A percentile compares a stretch with the other conserved stretches of the same genome.
phyloP scores from a whole-genome alignment of 2,797 vertebrate genomes.

The Leucoraja ocellata region DNA sequence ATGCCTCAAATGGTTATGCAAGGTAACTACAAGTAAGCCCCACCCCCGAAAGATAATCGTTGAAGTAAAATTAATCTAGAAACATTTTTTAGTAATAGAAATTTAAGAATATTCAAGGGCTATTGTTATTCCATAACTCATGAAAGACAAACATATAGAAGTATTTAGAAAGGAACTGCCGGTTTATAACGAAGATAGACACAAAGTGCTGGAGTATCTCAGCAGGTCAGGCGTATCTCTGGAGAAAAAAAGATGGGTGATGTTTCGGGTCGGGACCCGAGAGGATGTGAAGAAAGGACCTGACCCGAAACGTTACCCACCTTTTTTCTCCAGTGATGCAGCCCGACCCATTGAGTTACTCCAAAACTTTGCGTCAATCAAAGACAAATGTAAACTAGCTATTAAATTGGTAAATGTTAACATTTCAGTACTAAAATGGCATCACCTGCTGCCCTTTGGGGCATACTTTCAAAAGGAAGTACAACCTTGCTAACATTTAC shows the following conservation, averaged over 20 bases:
- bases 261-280: too few species aligned
- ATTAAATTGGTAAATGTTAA: slow-evolving; percentile 20
- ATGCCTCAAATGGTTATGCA: not conserved
- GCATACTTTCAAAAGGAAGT: not conserved
- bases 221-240: too few species aligned
- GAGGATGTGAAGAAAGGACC: too few species aligned
- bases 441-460: not conserved
- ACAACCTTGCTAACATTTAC: not conserved
- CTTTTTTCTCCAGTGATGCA: too few species aligned
- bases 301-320: too few species aligned
- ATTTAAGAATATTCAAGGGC: slow-evolving; percentile 16
- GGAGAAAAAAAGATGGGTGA: too few species aligned
- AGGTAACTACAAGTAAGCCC: not conserved
- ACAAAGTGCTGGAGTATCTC: too few species aligned
- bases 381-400: not conserved
- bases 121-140: not conserved
- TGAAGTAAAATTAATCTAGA: not conserved
- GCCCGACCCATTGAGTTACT: too few species aligned
- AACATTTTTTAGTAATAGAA: not conserved
- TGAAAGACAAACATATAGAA: not conserved
- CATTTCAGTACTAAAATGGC: not conserved
- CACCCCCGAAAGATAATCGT: not conserved
- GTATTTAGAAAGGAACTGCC: too few species aligned
- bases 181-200: too few species aligned
- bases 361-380: too few species aligned